Evolutionary conservation across 2,888 invertebrate genomes (phyloP), one percentile per base, ranked within the genome.

Genomic region (Rugalucina vietnamica): DNA sequence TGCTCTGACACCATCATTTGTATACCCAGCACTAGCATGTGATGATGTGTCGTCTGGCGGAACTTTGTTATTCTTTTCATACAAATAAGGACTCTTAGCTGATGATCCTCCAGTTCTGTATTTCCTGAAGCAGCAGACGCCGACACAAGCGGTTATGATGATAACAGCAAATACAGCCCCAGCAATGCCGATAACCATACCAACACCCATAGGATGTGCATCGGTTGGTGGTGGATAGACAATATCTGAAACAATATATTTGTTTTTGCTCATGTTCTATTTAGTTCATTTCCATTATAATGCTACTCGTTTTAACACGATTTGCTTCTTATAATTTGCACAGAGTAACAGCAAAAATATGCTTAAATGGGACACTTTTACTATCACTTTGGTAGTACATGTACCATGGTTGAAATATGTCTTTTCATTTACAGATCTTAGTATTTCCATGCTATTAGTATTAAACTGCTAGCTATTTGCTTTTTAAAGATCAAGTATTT

Each of bases 151-250:
- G 1, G 90, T 50, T 12, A 93, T 74, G 29, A 92, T 79, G 14
- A 93, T 82, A 18, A 92, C 69, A 4, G 82, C 88, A 76, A 93
- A 89, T 21, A 92, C 81, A n/a, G 89, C 90, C 14, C 87, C 90
- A 4, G 91, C 91, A 27, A 92, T 87, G 14, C 93, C 93, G 34
- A 90, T 89, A 29, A 93, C 88, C 34, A 92, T 60, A 0, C 92
- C 92, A 14, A 90, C 88, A 37, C 88, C 86, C 0, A 86, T 83
- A 5, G 91, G 90, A 50, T 88, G 91, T 14, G 90, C 82, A 39
- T 91, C 90, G 1, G 76, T 80, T 8, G 79, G 60, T 37, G 74
- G 79, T 32, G 86, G 84, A 49, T 79, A 84, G 3, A 80, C n/a
- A 24, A 79, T 57, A 54, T 83, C 90, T 90, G 79, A 18, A 88